Evolutionary conservation across 2,797 vertebrate genomes (phyloP).

Genomic region (Sebastiscus tertius): DNA sequence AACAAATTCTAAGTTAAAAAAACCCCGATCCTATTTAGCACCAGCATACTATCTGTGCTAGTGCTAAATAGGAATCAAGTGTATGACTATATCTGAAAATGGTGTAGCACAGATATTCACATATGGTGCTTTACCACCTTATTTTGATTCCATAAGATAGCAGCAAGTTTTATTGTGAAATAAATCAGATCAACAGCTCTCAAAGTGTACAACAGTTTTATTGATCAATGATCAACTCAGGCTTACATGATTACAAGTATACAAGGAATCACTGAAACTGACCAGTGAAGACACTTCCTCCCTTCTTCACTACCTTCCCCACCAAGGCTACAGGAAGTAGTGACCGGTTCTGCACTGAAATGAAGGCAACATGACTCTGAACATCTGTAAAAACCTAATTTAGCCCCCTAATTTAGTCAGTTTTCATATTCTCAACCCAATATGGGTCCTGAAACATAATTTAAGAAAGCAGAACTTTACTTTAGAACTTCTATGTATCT

Average conservation of each 20-base stretch:
- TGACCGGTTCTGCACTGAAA: constrained; percentile 24
- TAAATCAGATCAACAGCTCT: constrained; percentile 2
- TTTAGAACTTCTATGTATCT: constrained; percentile 2
- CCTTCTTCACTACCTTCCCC: not conserved
- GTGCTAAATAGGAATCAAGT: too few species aligned
- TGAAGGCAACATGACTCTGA: constrained; percentile 35
- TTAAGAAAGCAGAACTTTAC: constrained; percentile 2
- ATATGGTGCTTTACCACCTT: not conserved
- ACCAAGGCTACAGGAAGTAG: constrained; percentile 17
- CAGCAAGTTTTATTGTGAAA: not conserved
- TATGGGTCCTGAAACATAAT: constrained; percentile 55
- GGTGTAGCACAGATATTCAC: too few species aligned
- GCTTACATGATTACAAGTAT: constrained; percentile 78
- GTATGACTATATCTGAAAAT: too few species aligned
- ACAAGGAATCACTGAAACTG: constrained; percentile 71
- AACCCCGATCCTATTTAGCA: too few species aligned
- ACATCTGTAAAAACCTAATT: constrained; percentile 30
- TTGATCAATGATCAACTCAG: constrained; percentile 77
- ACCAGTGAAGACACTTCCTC: constrained; percentile 55
- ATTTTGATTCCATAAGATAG: not conserved
- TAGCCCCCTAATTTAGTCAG: not conserved
- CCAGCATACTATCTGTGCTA: too few species aligned
- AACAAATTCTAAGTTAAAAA: too few species aligned
- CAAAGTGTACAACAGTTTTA: constrained; percentile 80
- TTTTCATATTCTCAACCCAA: constrained; percentile 60